Percentiles rank a stretch among this genome's conserved stretches.
Evolutionary conservation across 2,113 vertebrate genomes (phyloP).

Genomic region (Stigmatopora argus): DNA sequence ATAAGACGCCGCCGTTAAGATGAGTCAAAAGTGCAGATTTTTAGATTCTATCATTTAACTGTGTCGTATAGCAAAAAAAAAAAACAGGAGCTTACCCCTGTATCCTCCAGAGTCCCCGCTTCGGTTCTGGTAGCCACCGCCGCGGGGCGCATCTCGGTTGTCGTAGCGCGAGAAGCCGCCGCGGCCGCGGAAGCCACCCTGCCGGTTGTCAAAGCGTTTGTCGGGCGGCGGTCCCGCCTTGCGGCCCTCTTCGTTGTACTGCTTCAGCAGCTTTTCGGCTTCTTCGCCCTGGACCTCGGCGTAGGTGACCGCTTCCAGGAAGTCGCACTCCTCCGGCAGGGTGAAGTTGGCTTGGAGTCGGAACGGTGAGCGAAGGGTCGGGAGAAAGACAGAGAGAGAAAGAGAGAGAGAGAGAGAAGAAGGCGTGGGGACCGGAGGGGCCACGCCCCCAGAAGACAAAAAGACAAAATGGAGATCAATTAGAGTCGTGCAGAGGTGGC

Average conservation of each 20-base stretch:
- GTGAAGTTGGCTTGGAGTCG: slow-evolving; percentile 79
- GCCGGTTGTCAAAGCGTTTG: slow-evolving; percentile 83
- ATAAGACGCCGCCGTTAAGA: too few species aligned
- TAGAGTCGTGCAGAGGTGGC: slow-evolving; percentile 39
- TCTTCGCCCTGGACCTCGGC: slow-evolving; percentile 79
- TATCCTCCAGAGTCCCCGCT: slow-evolving; percentile 65
- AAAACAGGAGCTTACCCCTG: slow-evolving; percentile 47
- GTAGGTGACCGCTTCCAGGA: slow-evolving; percentile 80
- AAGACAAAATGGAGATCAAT: slow-evolving; percentile 38
- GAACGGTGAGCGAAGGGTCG: slow-evolving; percentile 38
- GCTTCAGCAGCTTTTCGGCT: slow-evolving; percentile 77
- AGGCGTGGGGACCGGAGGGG: slow-evolving; percentile 64
- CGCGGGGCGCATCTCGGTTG: slow-evolving; percentile 72
- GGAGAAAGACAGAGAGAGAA: slow-evolving; percentile 29
- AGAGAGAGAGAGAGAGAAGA: slow-evolving; percentile 32
- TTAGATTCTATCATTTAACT: too few species aligned
- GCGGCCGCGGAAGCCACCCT: slow-evolving; percentile 71
- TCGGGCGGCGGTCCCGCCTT: slow-evolving; percentile 83
- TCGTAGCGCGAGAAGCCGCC: slow-evolving; percentile 81
- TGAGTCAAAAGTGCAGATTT: too few species aligned
- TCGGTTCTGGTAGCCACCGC: slow-evolving; percentile 69
- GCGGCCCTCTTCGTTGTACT: slow-evolving; percentile 87
- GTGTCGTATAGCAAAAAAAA: too few species aligned
- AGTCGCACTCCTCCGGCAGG: slow-evolving; percentile 81
- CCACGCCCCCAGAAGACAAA: slow-evolving; percentile 70